Evolutionary conservation across 2,888 invertebrate species (phyloP), one percentile per base, ranked within the genome.

Genomic region (Phengaris arion): DNA sequence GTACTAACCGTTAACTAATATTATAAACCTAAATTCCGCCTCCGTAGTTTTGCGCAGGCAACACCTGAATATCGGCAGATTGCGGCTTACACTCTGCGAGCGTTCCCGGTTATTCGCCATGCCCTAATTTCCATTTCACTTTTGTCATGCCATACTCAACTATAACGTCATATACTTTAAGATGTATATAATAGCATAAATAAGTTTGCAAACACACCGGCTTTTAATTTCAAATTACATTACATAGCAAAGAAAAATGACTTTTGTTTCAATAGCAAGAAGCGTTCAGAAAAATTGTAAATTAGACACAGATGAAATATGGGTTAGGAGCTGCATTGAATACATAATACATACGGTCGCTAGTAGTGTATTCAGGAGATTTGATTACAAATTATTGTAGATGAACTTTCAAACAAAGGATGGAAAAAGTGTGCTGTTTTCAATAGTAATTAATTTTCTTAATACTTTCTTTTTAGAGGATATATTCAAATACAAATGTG

Each of bases 31-130:
- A 76, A 80, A 86, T 88, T 85, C 83, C 79, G 75, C 80, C 83
- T 87, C 89, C 88, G 83, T 78, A 82, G 64, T 10, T 81, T 79
- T 80, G 78, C 80, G 80, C 79, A 81, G 80, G 79, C 82, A 88
- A 84, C 89, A 91, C 91, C 91, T 91, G 90, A 88, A 87, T 84
- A 87, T 86, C 85, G 87, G 89, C 90, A 91, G 91, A 91, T 90
- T 91, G 91, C 86, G 89, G 87, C 86, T 87, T 86, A 89, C 86
- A 85, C 87, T 88, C 86, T 87, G 85, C 85, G 82, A 87, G 81
- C 85, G 85, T 84, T 85, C 84, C 81, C 84, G 82, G 84, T 85
- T 84, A 83, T 86, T 84, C 84, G 81, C 80, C 83, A 45, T 64
- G 81, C 82, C 77, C 76, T 79, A 80, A 75, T 82, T 76, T 79